Evolutionary conservation across 2,113 vertebrate species (phyloP), one percentile per base, ranked within the genome.

Genomic region (Pseudorasbora parva): DNA sequence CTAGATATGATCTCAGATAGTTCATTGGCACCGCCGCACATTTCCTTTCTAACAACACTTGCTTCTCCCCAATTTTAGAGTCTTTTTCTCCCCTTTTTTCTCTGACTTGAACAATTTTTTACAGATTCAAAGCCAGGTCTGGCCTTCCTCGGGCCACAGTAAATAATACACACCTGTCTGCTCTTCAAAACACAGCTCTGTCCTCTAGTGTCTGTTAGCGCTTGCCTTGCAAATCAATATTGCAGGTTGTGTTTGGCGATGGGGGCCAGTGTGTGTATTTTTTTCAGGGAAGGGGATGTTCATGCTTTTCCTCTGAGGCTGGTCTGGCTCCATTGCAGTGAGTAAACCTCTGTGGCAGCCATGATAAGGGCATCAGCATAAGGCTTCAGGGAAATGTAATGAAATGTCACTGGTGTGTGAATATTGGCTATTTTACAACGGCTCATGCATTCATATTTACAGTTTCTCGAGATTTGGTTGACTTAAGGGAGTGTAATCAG

Each of bases 321-420:
- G n/a, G 11, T 49, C 66, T 81, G 21, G 49, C 49, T 54, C 41
- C 51, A 15, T 37, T n/a, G 10, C 51, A 45, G 11, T 64, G 23
- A 60, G 72, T 30, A 86, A 87, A 86, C 86, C 77, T 69, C 88
- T 89, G 89, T 62, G 83, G 81, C 25, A 8, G 75, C 77, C 72
- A n/a, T 66, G 89, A 91, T 92, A 93, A 92, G 87, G 59, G 85
- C 75, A 64, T 59, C 72, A 89, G 88, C 88, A 88, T 89, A 76
- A 59, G 66, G 41, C 54, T 73, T 78, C 12, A 72, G 74, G 74
- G 74, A 78, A 62, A 27, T 62, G 27, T 54, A 62, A 69, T 60
- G 9, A 66, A 51, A 51, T 30, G 72, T 19, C 7, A 5, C 27
- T 74, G 72, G 72, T 74, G 72, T 30, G 25, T 51, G 47, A 74